These are phyloP conservation scores for Colletes gigas DNA, from an alignment of 1,140 invertebrate genomes.

Conservation along the genomic window DNA sequence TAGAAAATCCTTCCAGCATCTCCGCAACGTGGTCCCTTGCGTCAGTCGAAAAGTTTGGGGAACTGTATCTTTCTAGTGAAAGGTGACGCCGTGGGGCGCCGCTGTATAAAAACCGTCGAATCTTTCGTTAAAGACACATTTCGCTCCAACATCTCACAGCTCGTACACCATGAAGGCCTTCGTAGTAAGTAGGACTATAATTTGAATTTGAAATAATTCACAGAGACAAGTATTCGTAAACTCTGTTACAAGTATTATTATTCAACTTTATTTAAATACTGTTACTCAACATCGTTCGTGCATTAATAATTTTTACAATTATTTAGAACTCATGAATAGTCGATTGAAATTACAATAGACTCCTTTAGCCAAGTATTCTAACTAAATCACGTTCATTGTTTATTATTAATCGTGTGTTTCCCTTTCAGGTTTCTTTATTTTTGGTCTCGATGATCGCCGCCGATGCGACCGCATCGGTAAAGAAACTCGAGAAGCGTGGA, in stretches of 20 bases:
- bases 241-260: not conserved
- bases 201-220: not conserved
- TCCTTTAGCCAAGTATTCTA: too few species aligned
- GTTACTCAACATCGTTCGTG: too few species aligned
- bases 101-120: slow-evolving; percentile 61
- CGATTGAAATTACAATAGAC: too few species aligned
- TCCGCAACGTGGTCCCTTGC: slow-evolving; percentile 10
- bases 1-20: not conserved
- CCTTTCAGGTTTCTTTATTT: slow-evolving; percentile 42
- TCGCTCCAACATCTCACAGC: slow-evolving; percentile 23
- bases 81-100: slow-evolving; percentile 40
- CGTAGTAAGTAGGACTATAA: slow-evolving; percentile 54
- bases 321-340: too few species aligned
- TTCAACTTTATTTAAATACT: not conserved
- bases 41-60: slow-evolving; percentile 31
- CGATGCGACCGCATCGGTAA: slow-evolving; percentile 41
- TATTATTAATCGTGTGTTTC: not conserved
- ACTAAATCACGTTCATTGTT: not conserved
- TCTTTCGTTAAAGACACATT: slow-evolving; percentile 51
- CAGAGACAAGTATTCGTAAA: not conserved
- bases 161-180: slow-evolving; percentile 52
- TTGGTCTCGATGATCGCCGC: slow-evolving; percentile 31
- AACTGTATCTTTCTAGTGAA: slow-evolving; percentile 54
- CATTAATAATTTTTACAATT: too few species aligned
- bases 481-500: slow-evolving; percentile 62